Evolutionary conservation across 2,113 vertebrate genomes (phyloP), one percentile per base, ranked within the genome.

Genomic region (Phyllopteryx taeniolatus): DNA sequence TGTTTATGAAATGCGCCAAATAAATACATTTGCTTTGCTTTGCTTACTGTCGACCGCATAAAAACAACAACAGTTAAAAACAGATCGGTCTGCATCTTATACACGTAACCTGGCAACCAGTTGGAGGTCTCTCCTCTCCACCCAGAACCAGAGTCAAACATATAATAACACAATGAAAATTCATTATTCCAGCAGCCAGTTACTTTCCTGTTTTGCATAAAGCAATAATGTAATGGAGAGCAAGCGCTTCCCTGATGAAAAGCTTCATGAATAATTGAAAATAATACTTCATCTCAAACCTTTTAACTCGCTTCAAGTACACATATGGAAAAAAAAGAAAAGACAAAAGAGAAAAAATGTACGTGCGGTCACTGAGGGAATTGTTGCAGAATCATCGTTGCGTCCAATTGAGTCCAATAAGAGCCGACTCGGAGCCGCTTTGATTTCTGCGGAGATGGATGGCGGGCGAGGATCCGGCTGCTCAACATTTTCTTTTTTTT

Each of bases 141-240:
- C 10, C 9, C 44, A 44, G 43, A 44, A 44, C 43, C 27, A 27
- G 27, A 27, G 27, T 27, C 27, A 6, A 39, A 39, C 44, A 13
- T 13, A 46, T 46, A 1, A 39, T 46, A 46, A 46, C 43, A 44
- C 44, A 13, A 46, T 3, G 35, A 1, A 39, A 39, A 39, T 39
- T 39, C 35, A 3, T 0, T 63, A 69, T 65, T 63, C 76, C 73
- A 86, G 74, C 73, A 81, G 75, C 61, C 68, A 59, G 67, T 79
- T 62, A 14, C 61, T 72, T 79, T 64, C 82, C 83, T 83, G 73
- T 56, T 87, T 89, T 88, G 83, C 84, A 89, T 86, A 89, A 91
- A 85, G 86, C 86, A 89, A 89, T 88, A 89, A 82, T 78, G 77
- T 85, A 84, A 86, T 82, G 80, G 85, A 72, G 83, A 81, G 78